Base-by-base conservation (phyloP, 2,888 invertebrate genomes). In the Timema cristinae region DNA sequence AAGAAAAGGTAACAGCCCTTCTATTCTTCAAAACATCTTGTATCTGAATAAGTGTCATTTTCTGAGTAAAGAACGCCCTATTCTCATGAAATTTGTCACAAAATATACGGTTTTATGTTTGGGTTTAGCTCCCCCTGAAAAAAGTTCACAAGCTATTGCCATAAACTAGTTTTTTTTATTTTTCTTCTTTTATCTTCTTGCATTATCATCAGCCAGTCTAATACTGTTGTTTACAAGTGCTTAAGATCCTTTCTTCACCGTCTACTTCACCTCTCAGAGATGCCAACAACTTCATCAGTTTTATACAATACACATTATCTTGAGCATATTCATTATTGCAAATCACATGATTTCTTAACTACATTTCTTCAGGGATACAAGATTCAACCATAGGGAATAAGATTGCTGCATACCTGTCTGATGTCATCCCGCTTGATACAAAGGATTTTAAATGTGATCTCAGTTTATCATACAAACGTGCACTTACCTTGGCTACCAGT, bases 351-450 rank as follows among this genome's bases (percentile, higher is more conserved):
- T 32, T 32, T 32, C 1, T 13, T 13, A 9, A 47, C 32, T 47
- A 15, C 8, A 63, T 63, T 7, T 63, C 63, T 16, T 63, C 63
- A 16, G 63, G 63, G 7, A 63, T 32, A 63, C 63, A 63, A 11
- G 16, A 63, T 48, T 63, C 63, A 47, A 63, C 63, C 32, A 63
- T 32, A 16, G 63, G 63, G 59, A 59, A 59, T 59, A 59, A 59
- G 16, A 59, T 59, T 16, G 59, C 5, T 6, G 63, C 63, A 63
- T 63, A 63, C 32, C 9, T 63, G 32, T 63, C 5, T 13, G n/a
- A 32, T 32, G 32, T 63, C 16, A 63, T 63, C 9, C 16, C 16
- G 6, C 32, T 16, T 16, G 63, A 63, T 16, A 47, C 63, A 9
- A 63, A 15, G 13, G 63, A 32, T 32, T 5, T 63, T 15, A 63